These are phyloP conservation scores for Hydrotaea cyrtoneurina DNA, from an alignment of 2,888 invertebrate genomes.

Conservation along the genomic window DNA sequence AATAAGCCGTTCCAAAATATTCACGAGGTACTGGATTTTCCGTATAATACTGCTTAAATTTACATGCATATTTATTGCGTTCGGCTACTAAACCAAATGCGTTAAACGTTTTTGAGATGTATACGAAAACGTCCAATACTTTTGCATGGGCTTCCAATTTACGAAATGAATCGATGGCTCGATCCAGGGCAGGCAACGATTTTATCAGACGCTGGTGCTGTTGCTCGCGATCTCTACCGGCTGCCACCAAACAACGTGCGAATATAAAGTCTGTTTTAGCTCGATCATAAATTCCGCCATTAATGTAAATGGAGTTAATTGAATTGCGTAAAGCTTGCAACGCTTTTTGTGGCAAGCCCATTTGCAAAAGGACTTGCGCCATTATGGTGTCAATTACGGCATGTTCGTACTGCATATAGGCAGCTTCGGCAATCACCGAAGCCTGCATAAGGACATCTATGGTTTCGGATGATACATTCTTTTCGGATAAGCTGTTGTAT, in stretches of 20 bases:
- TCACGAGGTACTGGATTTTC: conserved; percentile 83
- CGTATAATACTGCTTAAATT: conserved; percentile 89
- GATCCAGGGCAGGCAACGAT: conserved; percentile 83
- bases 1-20: conserved; percentile 77
- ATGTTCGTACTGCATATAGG: conserved; percentile 89
- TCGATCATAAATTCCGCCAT: conserved; percentile 91
- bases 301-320: conserved; percentile 87
- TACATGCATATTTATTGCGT: conserved; percentile 90
- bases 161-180: conserved; percentile 86
- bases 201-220: conserved; percentile 71
- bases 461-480: conserved; percentile 82
- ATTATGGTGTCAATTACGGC: conserved; percentile 89
- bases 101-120: conserved; percentile 86
- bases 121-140: conserved; percentile 84
- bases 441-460: conserved; percentile 86
- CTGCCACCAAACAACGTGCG: conserved; percentile 89
- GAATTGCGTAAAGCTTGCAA: conserved; percentile 86
- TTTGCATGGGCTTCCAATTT: conserved; percentile 89
- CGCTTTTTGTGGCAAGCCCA: conserved; percentile 90
- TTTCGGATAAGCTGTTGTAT: conserved; percentile 83
- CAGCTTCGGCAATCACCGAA: conserved; percentile 87
- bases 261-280: conserved; percentile 89
- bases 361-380: conserved; percentile 87
- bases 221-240: conserved; percentile 76
- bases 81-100: conserved; percentile 86